Evolutionary conservation across 2,797 vertebrate species (phyloP).

Genomic region (Champsocephalus esox): DNA sequence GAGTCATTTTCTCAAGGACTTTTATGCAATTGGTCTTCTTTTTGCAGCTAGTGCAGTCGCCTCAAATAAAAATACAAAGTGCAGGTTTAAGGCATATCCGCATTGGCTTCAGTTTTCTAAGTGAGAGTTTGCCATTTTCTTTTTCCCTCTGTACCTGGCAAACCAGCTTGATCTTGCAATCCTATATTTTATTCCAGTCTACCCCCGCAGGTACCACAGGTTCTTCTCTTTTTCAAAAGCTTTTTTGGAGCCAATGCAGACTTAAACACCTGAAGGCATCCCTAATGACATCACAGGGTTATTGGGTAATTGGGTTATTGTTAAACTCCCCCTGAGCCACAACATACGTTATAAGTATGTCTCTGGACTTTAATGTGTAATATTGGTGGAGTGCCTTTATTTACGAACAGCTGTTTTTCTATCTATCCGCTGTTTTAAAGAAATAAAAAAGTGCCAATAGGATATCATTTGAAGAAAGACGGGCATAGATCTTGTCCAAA

Average conservation of each 20-base stretch:
- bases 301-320: conserved; percentile 12
- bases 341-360: not conserved
- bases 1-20: too few species aligned
- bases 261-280: not conserved
- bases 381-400: not conserved
- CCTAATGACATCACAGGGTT: conserved; percentile 8
- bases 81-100: not conserved
- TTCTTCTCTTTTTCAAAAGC: not conserved
- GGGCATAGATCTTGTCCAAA: conserved; percentile 11
- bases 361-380: not conserved
- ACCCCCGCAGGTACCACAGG: not conserved
- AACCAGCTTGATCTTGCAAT: not conserved
- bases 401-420: too few species aligned
- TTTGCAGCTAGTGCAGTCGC: not conserved
- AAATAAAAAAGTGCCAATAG: not conserved
- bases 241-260: not conserved
- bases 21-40: too few species aligned
- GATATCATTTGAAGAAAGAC: not conserved
- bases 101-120: not conserved
- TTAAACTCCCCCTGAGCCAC: not conserved
- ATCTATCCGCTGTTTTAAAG: too few species aligned
- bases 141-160: not conserved
- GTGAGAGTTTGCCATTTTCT: not conserved
- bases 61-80: not conserved
- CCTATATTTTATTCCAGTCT: too few species aligned